Evolutionary conservation across 30 jellyfish, hydroid and myxozoan species (phyloP).

Genomic region (Nemopilema nomurai): DNA sequence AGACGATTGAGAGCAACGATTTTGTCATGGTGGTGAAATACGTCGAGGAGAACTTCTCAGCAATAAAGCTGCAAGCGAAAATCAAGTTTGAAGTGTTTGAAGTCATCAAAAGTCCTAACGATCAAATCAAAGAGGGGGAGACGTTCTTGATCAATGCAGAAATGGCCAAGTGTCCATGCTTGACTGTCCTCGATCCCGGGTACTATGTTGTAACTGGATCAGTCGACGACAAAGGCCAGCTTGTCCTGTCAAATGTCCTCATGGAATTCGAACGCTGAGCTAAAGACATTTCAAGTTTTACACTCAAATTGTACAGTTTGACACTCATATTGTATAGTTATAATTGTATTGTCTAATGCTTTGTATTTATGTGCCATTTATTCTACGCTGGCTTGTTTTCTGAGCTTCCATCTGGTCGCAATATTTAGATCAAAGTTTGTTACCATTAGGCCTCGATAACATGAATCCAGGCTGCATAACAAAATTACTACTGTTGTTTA

Average conservation of each 20-base stretch:
- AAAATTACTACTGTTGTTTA: too few relatives aligned
- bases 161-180: slow-evolving; percentile 63
- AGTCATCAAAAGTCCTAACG: slow-evolving; percentile 49
- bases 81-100: slow-evolving; percentile 57
- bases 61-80: slow-evolving; percentile 38
- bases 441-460: too few relatives aligned
- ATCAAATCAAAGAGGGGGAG: slow-evolving; percentile 33
- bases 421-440: too few relatives aligned
- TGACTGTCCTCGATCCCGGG: slow-evolving; percentile 62
- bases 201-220: slow-evolving; percentile 56
- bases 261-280: slow-evolving; percentile 62
- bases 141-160: slow-evolving; percentile 56
- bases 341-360: too few relatives aligned
- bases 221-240: slow-evolving; percentile 18
- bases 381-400: too few relatives aligned
- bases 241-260: slow-evolving; percentile 51
- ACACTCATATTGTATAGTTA: too few relatives aligned
- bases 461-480: too few relatives aligned
- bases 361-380: too few relatives aligned
- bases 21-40: slow-evolving; percentile 64
- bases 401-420: too few relatives aligned
- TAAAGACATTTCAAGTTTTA: too few relatives aligned
- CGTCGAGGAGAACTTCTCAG: slow-evolving; percentile 54
- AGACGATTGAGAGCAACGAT: slow-evolving; percentile 42
- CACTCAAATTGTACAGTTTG: too few relatives aligned